A percentile compares a stretch with the other conserved stretches of the same genome.
Conservation (phyloP, 2,113 vertebrate genomes). For the Channa maculata region DNA sequence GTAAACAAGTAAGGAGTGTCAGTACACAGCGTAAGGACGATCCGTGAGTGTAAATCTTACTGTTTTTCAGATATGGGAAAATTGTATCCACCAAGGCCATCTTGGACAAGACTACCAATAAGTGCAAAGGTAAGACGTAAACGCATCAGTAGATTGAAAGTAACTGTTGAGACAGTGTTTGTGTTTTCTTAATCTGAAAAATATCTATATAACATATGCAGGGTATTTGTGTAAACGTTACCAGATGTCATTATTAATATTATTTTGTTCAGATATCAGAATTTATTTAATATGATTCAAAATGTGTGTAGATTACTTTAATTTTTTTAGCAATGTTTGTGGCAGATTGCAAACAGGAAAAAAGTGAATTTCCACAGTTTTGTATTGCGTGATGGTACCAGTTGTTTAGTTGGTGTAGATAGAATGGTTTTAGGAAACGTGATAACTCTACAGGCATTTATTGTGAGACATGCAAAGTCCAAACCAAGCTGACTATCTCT, state of each 20-base stretch:
- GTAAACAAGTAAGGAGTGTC: slow-evolving; percentile 5
- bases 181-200: too few species aligned
- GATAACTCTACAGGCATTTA: slow-evolving; percentile 18
- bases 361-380: neutral
- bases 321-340: neutral
- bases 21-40: neutral
- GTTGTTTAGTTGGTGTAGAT: too few species aligned
- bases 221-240: too few species aligned
- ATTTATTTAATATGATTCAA: too few species aligned
- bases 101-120: slow-evolving; percentile 94
- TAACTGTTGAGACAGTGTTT: too few species aligned
- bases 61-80: slow-evolving; percentile 89
- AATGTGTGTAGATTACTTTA: too few species aligned
- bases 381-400: too few species aligned
- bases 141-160: too few species aligned
- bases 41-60: slow-evolving; percentile 16
- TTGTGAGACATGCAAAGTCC: slow-evolving; percentile 31
- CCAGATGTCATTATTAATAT: too few species aligned
- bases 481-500: neutral
- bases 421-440: too few species aligned
- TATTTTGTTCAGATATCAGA: too few species aligned
- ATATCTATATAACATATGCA: too few species aligned
- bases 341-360: neutral
- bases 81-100: slow-evolving; percentile 96
- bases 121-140: slow-evolving; percentile 91